Percentiles rank a stretch among this genome's conserved stretches.
These are phyloP conservation scores for Pangasius larnaudii DNA, from an alignment of 2,797 vertebrate genomes.

Conservation along the genomic window DNA sequence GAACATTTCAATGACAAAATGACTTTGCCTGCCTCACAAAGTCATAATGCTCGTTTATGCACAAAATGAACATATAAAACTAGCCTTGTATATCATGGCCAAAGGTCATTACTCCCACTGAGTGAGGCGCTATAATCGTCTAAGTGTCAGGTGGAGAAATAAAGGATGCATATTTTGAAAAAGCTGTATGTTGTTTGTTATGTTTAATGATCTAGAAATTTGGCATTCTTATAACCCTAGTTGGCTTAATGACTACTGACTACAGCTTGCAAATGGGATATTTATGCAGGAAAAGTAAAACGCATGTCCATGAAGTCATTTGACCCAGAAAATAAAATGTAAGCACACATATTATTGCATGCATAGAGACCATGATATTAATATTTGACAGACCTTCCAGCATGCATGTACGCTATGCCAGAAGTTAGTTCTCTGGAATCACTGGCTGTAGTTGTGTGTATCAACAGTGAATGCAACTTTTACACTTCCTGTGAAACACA, in stretches of 20 bases:
- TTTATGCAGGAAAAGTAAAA: background rate
- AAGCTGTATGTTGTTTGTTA: background rate
- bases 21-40: background rate
- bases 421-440: background rate
- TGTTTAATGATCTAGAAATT: background rate
- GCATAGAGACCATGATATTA: background rate
- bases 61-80: background rate
- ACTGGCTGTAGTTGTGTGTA: background rate
- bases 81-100: background rate
- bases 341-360: background rate
- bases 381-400: background rate
- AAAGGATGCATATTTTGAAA: background rate
- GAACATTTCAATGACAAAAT: conserved; percentile 21
- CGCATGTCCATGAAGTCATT: background rate
- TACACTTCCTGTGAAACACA: background rate
- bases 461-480: background rate
- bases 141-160: background rate
- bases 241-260: background rate
- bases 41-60: background rate
- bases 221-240: background rate
- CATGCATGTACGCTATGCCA: background rate
- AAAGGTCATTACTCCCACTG: background rate
- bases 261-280: background rate
- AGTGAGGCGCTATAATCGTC: background rate
- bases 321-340: background rate